Evolutionary conservation across 2,888 invertebrate species (phyloP).

Genomic region (Aricia artaxerxes): DNA sequence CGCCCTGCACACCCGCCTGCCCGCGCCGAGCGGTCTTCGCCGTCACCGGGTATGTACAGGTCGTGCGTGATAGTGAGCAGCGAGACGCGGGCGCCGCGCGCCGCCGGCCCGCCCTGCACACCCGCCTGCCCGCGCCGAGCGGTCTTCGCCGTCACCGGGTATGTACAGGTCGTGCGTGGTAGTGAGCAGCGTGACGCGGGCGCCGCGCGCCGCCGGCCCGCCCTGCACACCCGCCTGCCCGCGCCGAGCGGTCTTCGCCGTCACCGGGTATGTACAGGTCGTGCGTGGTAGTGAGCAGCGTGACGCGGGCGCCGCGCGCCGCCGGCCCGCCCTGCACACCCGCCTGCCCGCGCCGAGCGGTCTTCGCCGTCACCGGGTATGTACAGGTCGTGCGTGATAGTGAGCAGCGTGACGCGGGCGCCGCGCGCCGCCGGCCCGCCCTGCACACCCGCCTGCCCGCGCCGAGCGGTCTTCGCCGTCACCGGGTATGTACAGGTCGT

Average conservation of each 20-base stretch:
- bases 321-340: too few species aligned
- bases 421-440: slow-evolving; percentile 43
- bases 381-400: slow-evolving; percentile 71
- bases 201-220: too few species aligned
- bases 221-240: too few species aligned
- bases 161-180: slow-evolving; percentile 38
- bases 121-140: slow-evolving; percentile 58
- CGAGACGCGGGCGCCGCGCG: slow-evolving; percentile 60
- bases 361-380: too few species aligned
- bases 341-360: too few species aligned
- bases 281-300: not conserved
- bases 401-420: slow-evolving; percentile 72
- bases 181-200: slow-evolving; percentile 34
- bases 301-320: slow-evolving; percentile 32
- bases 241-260: too few species aligned
- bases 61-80: slow-evolving; percentile 78
- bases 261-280: not conserved
- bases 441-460: slow-evolving; percentile 54
- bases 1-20: too few species aligned
- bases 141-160: slow-evolving; percentile 73
- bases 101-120: slow-evolving; percentile 47
- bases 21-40: too few species aligned
- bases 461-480: slow-evolving; percentile 66
- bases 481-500: slow-evolving; percentile 61
- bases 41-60: slow-evolving; percentile 44